Evolutionary conservation across 2,888 invertebrate genomes (phyloP), one percentile per base, ranked within the genome.

Genomic region (Euplexia lucipara): DNA sequence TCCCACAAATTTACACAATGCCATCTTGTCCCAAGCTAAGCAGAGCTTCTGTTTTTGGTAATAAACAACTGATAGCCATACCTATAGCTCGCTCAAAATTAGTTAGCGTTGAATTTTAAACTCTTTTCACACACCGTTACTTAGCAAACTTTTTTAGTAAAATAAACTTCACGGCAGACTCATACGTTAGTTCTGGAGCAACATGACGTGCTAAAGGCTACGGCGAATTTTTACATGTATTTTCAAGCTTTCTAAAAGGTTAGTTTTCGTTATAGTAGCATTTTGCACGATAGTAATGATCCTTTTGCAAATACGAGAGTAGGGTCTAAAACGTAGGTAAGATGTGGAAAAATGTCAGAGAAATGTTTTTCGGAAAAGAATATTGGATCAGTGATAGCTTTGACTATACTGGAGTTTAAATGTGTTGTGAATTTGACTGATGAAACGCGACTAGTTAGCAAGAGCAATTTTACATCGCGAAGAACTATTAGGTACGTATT

Each of bases 201-300:
- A 14, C 51, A 37, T 64, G 53, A 63, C 45, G 58, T 78, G 53
- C 26, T 63, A 66, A 70, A 61, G 63, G 52, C 79, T 53, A 14
- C 14, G 51, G 35, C 49, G 49, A 52, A 45, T 74, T 81, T 78
- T 57, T 34, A 63, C 58, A 67, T 78, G 63, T 69, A 66, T 78
- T 70, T 81, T 35, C 32, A 51, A 14, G 51, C 32, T 57, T 60
- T 60, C 20, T 62, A 56, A 61, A 74, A 67, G 22, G 49, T 59
- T 63, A 45, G 53, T 75, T 74, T 58, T 12, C 34, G 47, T 48
- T 51, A 41, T 12, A 47, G 37, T 48, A 54, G 49, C 58, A 39
- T 52, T 68, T 58, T 57, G 63, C 45, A 61, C 53, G 63, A 66
- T 70, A 78, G 37, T 56, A 60, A 64, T 45, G 58, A 54, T 60